These are phyloP conservation scores for Mamestra configurata DNA, from an alignment of 1,140 invertebrate genomes.

Conservation along the genomic window DNA sequence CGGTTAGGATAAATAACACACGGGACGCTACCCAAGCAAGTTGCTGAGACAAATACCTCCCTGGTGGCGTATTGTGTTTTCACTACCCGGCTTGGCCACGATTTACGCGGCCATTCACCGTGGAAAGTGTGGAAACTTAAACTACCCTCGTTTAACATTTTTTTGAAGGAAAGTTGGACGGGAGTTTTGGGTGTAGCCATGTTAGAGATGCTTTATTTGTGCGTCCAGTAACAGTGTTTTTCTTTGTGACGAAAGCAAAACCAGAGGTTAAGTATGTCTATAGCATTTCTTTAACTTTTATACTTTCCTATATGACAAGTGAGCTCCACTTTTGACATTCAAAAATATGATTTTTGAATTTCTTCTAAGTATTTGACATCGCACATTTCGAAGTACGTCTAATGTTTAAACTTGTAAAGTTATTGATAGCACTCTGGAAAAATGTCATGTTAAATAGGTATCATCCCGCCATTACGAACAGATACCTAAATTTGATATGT, in stretches of 20 bases:
- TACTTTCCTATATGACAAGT: too few species aligned
- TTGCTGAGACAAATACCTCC: slow-evolving; percentile 57
- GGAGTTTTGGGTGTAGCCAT: neutral
- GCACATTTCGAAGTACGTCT: too few species aligned
- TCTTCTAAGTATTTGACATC: too few species aligned
- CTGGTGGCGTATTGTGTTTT: slow-evolving; percentile 42
- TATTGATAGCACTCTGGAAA: too few species aligned
- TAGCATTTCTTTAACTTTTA: too few species aligned
- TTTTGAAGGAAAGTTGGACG: slow-evolving; percentile 3
- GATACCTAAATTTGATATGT: too few species aligned
- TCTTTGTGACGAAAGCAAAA: neutral
- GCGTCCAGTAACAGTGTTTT: neutral
- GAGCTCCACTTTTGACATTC: too few species aligned
- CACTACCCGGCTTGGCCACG: neutral
- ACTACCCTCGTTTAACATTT: slow-evolving; percentile 26
- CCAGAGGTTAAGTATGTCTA: too few species aligned
- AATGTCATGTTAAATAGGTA: too few species aligned
- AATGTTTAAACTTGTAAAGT: too few species aligned
- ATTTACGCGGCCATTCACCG: slow-evolving; percentile 7
- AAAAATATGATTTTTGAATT: too few species aligned
- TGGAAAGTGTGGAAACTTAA: slow-evolving; percentile 10
- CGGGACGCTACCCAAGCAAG: neutral
- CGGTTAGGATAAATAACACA: slow-evolving; percentile 31
- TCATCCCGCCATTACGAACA: too few species aligned
- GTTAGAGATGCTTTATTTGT: neutral